phyloP scores from a whole-genome alignment of 1,140 invertebrate species.

The Cherax quadricarinatus region DNA sequence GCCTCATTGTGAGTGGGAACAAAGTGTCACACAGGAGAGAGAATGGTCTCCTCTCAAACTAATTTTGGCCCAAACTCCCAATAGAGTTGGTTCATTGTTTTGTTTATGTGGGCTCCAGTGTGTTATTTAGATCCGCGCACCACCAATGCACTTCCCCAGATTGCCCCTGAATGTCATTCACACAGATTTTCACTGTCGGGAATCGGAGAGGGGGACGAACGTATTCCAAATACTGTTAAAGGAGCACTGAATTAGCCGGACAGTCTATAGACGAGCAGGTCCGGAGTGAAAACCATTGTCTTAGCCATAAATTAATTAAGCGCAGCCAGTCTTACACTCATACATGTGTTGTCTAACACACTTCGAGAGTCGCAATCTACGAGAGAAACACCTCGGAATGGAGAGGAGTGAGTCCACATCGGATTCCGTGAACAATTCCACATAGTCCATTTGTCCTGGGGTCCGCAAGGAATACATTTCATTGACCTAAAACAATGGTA shows the following conservation, averaged over 20 bases:
- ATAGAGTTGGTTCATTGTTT: constrained; percentile 56
- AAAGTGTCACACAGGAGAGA: constrained; percentile 62
- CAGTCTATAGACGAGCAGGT: no score
- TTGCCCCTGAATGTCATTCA: constrained; percentile 42
- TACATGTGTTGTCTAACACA: no score
- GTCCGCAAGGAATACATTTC: constrained; percentile 65
- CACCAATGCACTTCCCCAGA: constrained; percentile 41
- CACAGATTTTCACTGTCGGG: neutral
- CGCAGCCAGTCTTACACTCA: no score
- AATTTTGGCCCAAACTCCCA: constrained; percentile 62
- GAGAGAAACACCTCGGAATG: constrained; percentile 32
- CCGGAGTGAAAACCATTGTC: no score
- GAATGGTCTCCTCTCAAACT: constrained; percentile 66
- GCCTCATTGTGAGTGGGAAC: constrained; percentile 46
- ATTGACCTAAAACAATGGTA: constrained; percentile 63
- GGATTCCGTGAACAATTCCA: constrained; percentile 56
- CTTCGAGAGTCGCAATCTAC: no score
- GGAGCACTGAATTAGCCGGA: neutral
- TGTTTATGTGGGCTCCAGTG: constrained; percentile 22
- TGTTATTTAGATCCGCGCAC: constrained; percentile 49
- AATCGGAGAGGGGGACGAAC: neutral
- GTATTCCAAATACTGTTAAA: no score
- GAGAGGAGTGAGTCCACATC: neutral
- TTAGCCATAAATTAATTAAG: no score
- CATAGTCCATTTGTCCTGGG: constrained; percentile 57